Conservation (phyloP, 2,113 vertebrate genomes). For the Ictalurus furcatus region DNA sequence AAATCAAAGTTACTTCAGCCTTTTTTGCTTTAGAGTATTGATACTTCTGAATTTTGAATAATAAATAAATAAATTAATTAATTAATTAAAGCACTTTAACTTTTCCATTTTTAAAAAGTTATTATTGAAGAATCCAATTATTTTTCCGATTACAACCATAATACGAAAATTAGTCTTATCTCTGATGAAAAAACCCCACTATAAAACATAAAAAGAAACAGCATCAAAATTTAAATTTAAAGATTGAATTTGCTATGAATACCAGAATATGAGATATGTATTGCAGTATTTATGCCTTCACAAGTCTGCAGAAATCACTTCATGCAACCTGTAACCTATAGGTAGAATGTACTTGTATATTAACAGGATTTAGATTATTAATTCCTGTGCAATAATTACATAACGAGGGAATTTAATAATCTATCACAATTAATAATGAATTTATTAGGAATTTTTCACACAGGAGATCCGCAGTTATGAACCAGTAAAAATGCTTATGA, state of each 20-base stretch:
- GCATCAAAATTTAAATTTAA: too few relatives aligned
- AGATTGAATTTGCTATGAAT: too few relatives aligned
- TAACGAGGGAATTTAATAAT: background rate
- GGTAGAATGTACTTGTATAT: background rate
- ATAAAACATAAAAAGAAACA: too few relatives aligned
- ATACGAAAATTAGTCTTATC: background rate
- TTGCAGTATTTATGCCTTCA: background rate
- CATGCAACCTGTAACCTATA: background rate
- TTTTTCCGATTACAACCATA: background rate
- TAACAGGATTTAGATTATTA: background rate
- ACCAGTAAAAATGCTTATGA: background rate
- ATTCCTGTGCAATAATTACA: background rate
- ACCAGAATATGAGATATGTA: background rate
- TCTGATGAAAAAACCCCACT: too few relatives aligned
- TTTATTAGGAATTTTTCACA: background rate
- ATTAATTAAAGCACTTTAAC: too few relatives aligned
- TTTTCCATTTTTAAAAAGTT: too few relatives aligned
- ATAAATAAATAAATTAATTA: too few relatives aligned
- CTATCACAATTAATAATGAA: background rate
- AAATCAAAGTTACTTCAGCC: too few relatives aligned
- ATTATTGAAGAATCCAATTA: too few relatives aligned
- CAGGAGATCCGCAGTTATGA: background rate
- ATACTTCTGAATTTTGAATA: too few relatives aligned
- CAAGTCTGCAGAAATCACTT: background rate
- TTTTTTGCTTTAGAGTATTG: too few relatives aligned